Conservation (phyloP, 1,140 invertebrate genomes). For the Bombus sylvicola region DNA sequence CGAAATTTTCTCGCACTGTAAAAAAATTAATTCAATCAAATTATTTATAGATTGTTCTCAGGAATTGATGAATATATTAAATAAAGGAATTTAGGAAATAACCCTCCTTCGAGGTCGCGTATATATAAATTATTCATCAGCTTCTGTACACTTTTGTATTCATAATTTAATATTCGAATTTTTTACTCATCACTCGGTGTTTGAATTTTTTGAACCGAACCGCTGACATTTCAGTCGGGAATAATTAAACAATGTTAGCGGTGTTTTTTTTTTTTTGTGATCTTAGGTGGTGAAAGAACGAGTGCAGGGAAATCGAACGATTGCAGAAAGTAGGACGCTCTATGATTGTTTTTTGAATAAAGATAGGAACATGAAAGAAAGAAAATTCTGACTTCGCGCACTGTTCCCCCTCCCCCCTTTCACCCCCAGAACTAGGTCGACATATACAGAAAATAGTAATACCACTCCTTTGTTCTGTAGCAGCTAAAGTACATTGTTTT, state of each 20-base stretch:
- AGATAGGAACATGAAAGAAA: background rate
- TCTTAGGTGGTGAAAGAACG: background rate
- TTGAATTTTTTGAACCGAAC: too few relatives aligned
- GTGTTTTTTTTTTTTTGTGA: background rate
- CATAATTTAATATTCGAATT: too few relatives aligned
- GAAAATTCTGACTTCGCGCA: background rate
- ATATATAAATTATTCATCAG: background rate
- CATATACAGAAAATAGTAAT: background rate
- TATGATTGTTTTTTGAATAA: background rate
- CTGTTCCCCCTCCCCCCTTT: rapidly evolving
- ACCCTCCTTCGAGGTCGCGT: too few relatives aligned
- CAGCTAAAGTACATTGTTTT: background rate
- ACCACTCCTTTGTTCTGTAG: background rate
- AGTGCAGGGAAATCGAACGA: background rate
- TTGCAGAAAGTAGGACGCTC: background rate
- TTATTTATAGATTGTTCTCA: background rate
- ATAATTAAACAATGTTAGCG: too few relatives aligned
- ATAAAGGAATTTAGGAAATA: background rate
- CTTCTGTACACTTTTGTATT: background rate
- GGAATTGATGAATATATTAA: too few relatives aligned
- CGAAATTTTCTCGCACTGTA: background rate
- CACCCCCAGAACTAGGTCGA: background rate
- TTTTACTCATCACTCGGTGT: too few relatives aligned
- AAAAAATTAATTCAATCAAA: background rate
- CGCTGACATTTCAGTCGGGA: too few relatives aligned